Percentiles rank a stretch among this genome's conserved stretches.
Evolutionary conservation across 2,888 invertebrate species (phyloP).

Genomic region (Drosophila neoperkinsi): DNA sequence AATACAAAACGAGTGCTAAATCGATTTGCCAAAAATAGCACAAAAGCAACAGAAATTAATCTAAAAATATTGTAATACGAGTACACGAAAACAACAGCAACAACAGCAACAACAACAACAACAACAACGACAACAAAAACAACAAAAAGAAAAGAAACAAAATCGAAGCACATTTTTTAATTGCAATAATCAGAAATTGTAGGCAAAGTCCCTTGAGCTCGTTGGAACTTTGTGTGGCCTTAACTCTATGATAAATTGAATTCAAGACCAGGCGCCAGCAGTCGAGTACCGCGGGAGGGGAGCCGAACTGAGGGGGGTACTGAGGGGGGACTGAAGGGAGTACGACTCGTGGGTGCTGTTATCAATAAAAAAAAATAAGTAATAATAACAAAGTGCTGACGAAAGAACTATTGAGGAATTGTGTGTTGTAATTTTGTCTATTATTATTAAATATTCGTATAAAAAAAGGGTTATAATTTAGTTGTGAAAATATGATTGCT

Average conservation of each 20-base stretch:
- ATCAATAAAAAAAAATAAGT: slow-evolving; percentile 60
- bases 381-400: slow-evolving; percentile 33
- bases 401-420: slow-evolving; percentile 17
- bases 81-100: slow-evolving; percentile 2
- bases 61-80: slow-evolving; percentile 21
- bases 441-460: slow-evolving; percentile 19
- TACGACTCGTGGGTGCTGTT: slow-evolving; percentile 34
- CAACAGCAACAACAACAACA: neutral
- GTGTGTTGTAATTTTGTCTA: slow-evolving; percentile 36
- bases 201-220: slow-evolving; percentile 54
- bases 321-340: neutral
- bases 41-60: slow-evolving; percentile 22
- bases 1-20: slow-evolving; percentile 45
- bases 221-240: slow-evolving; percentile 47
- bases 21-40: slow-evolving; percentile 55
- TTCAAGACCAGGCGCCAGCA: slow-evolving; percentile 35
- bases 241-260: slow-evolving; percentile 65
- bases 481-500: neutral
- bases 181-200: slow-evolving; percentile 73
- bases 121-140: neutral
- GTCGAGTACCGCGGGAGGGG: neutral
- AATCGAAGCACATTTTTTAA: slow-evolving; percentile 60
- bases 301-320: neutral
- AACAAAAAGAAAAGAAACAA: slow-evolving; percentile 7
- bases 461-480: neutral